phyloP scores from a whole-genome alignment of 2,888 invertebrate genomes.

The Amblyjoppa fuscipennis region DNA sequence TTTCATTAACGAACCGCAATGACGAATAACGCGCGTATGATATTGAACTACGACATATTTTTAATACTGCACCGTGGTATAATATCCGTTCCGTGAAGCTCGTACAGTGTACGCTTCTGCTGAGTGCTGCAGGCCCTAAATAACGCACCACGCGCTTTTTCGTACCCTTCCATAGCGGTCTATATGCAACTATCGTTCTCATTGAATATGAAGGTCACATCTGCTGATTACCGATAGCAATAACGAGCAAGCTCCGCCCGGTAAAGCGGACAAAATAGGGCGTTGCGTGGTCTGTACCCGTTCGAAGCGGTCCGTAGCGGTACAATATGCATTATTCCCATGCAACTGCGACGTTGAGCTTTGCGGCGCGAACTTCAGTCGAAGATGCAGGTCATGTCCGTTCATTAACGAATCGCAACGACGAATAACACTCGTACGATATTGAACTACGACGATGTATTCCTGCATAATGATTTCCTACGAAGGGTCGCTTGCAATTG shows the following conservation, averaged over 20 bases:
- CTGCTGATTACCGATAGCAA: not conserved
- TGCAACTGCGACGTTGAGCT: not conserved
- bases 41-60: conserved; percentile 42
- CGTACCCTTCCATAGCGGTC: not conserved
- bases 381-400: conserved; percentile 25
- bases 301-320: not conserved
- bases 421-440: conserved; percentile 47
- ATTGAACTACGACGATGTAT: conserved; percentile 42
- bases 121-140: not conserved
- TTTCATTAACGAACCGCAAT: too few species aligned
- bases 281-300: not conserved
- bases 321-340: not conserved
- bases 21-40: too few species aligned
- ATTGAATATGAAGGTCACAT: not conserved
- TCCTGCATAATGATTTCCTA: conserved; percentile 43
- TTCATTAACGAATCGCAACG: conserved; percentile 36
- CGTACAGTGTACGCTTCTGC: not conserved
- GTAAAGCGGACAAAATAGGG: not conserved
- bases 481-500: conserved; percentile 32
- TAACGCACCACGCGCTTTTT: not conserved
- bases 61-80: conserved; percentile 52
- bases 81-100: conserved; percentile 31
- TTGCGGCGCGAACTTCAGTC: not conserved
- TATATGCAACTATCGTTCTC: not conserved
- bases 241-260: not conserved